Evolutionary conservation across 1,140 invertebrate genomes (phyloP).

Genomic region (Polypedilum vanderplanki): DNA sequence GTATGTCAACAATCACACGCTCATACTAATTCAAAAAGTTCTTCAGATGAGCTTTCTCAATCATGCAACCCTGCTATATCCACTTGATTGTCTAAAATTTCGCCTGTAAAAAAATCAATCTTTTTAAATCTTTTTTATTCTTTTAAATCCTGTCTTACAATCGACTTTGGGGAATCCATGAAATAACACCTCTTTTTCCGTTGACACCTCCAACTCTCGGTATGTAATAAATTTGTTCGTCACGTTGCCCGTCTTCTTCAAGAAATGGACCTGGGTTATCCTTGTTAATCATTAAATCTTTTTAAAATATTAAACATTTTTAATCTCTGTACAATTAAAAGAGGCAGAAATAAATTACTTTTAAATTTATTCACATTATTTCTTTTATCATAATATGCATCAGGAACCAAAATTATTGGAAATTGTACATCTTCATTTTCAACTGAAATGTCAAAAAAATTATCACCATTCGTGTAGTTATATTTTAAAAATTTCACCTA

Average conservation of each 20-base stretch:
- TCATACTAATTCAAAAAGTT: too few relatives aligned
- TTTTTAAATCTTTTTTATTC: too few relatives aligned
- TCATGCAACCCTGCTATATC: background rate
- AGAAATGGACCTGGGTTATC: background rate
- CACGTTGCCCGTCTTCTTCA: background rate
- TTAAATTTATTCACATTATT: constrained; percentile 16
- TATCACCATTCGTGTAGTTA: too few relatives aligned
- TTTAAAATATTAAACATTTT: background rate
- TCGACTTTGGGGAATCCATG: background rate
- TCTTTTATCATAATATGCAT: background rate
- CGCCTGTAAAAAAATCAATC: background rate
- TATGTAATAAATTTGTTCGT: constrained; percentile 16
- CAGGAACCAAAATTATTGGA: background rate
- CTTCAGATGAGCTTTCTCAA: background rate
- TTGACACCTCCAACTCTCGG: constrained; percentile 1
- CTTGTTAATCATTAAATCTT: constrained; percentile 7
- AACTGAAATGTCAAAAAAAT: background rate
- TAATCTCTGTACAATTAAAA: too few relatives aligned
- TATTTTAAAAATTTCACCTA: too few relatives aligned
- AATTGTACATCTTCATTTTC: background rate
- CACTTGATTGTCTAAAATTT: background rate
- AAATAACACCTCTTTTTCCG: background rate
- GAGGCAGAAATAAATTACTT: background rate
- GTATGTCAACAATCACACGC: too few relatives aligned
- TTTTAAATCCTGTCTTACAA: background rate